phyloP scores from a whole-genome alignment of 2,113 vertebrate species.

The Haemorhous mexicanus region DNA sequence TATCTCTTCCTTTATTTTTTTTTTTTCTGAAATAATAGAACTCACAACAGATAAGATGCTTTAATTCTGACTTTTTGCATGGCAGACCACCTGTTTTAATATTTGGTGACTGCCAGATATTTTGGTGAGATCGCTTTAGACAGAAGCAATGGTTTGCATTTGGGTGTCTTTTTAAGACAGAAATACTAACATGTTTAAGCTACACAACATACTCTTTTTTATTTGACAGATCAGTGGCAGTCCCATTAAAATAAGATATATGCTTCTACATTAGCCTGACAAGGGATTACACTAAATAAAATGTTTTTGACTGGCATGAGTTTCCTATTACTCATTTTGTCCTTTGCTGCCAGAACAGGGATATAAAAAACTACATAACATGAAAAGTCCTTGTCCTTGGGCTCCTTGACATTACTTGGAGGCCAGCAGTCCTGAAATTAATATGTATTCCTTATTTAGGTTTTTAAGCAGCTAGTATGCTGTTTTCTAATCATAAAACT shows the following conservation, averaged over 20 bases:
- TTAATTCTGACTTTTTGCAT: background rate
- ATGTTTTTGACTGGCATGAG: slow-evolving; percentile 57
- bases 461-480: background rate
- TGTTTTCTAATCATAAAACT: background rate
- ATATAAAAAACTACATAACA: slow-evolving; percentile 16
- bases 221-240: slow-evolving; percentile 57
- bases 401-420: background rate
- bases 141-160: background rate
- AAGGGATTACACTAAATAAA: slow-evolving; percentile 67
- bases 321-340: slow-evolving; percentile 64
- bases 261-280: slow-evolving; percentile 55
- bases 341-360: slow-evolving; percentile 62
- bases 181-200: background rate
- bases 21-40: background rate
- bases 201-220: slow-evolving; percentile 11
- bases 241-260: slow-evolving; percentile 61
- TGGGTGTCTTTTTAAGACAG: background rate
- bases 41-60: background rate
- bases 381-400: background rate
- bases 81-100: background rate
- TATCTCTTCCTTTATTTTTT: background rate
- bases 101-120: slow-evolving; percentile 5
- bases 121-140: background rate
- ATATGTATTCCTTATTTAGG: background rate
- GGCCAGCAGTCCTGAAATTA: background rate